Conservation (phyloP, 2,113 vertebrate species). For the Bos taurus region ARS-UCD2.0 NC_037342.1:75287501-75288000, state of each 20-base stretch:
- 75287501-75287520: neutral
- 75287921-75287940: neutral
- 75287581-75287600: conserved; percentile 7
- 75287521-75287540: neutral
- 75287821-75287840: neutral
- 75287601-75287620: neutral
- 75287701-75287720: neutral
- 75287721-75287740: neutral
- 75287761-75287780: neutral
- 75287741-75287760: neutral
- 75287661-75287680: neutral
- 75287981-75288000: neutral
- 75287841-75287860: neutral
- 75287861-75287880: neutral
- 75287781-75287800: neutral
- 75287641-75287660: neutral
- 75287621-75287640: neutral
- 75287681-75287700: neutral
- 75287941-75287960: neutral
- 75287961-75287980: neutral
- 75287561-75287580: neutral
- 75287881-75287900: neutral
- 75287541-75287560: neutral
- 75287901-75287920: neutral
- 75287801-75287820: neutral